A percentile compares a stretch with the other conserved stretches of the same genome.
Evolutionary conservation across 2,113 vertebrate genomes (phyloP).

Genomic region (Scophthalmus maximus): DNA sequence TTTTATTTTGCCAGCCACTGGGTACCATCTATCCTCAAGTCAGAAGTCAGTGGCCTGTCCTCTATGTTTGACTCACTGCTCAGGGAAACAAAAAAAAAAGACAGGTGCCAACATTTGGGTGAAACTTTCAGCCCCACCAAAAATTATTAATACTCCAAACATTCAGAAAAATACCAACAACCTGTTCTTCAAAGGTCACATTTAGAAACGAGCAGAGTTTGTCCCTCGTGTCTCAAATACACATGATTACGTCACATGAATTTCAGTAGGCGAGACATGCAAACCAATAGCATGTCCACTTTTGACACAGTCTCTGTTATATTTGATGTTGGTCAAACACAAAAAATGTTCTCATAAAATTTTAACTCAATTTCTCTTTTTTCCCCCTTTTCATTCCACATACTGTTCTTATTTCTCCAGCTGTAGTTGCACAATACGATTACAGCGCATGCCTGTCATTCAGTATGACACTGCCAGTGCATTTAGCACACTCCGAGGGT

Average conservation of each 20-base stretch:
- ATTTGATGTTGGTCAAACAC: not conserved
- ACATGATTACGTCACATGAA: not conserved
- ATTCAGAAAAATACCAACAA: not conserved
- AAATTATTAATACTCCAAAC: conserved; percentile 72
- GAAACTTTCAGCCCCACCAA: conserved; percentile 58
- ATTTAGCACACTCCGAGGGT: conserved; percentile 25
- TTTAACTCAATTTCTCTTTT: not conserved
- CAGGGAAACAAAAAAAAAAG: conserved; percentile 51
- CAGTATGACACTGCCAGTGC: not conserved
- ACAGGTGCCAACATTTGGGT: conserved; percentile 29
- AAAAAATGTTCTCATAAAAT: not conserved
- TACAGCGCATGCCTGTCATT: not conserved
- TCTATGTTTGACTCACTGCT: conserved; percentile 53
- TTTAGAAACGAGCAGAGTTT: not conserved
- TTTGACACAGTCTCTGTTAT: conserved; percentile 13
- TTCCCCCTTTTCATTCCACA: not conserved
- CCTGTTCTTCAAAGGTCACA: not conserved
- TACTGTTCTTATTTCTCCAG: not conserved
- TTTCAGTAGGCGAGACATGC: not conserved
- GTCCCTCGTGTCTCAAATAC: not conserved
- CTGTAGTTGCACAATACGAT: not conserved
- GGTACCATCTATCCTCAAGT: not conserved
- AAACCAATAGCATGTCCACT: conserved; percentile 8
- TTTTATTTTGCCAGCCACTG: conserved; percentile 47
- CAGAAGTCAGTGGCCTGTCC: conserved; percentile 32